Conservation (phyloP, 2,113 vertebrate genomes). For the Rhynchopsitta pachyrhyncha region DNA sequence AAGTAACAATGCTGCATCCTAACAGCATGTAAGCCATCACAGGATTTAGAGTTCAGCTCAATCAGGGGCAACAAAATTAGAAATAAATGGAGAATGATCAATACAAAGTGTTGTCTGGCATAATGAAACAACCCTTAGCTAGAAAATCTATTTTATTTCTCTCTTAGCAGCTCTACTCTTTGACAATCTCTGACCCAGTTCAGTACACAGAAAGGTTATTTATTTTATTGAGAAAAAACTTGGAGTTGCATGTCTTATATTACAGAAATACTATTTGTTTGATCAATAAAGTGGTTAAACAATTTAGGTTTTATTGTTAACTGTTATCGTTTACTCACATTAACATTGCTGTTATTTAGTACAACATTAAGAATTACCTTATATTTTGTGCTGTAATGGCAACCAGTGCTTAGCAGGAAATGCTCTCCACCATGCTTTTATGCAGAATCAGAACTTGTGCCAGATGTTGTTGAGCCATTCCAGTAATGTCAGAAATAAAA, state of each 20-base stretch:
- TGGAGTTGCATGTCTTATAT: neutral
- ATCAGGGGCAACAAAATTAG: slow-evolving; percentile 82
- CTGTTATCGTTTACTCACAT: neutral
- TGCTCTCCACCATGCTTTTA: neutral
- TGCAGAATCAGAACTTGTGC: neutral
- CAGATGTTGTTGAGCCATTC: neutral
- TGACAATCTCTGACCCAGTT: slow-evolving; percentile 45
- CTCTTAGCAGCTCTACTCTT: slow-evolving; percentile 33
- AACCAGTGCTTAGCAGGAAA: neutral
- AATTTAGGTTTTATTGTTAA: slow-evolving; percentile 7
- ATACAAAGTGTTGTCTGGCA: slow-evolving; percentile 78
- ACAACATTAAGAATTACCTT: neutral
- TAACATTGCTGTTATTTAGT: slow-evolving; percentile 8
- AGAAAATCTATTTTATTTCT: slow-evolving; percentile 78
- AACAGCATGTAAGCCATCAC: slow-evolving; percentile 73
- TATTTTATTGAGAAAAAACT: slow-evolving; percentile 49
- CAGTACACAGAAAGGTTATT: slow-evolving; percentile 41
- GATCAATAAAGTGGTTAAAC: slow-evolving; percentile 18
- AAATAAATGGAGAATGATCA: slow-evolving; percentile 81
- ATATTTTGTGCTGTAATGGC: neutral
- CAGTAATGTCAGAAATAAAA: neutral
- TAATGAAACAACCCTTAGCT: slow-evolving; percentile 75
- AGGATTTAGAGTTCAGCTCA: slow-evolving; percentile 78
- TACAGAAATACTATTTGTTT: neutral
- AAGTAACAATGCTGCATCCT: slow-evolving; percentile 67